Percentiles rank a stretch among this genome's conserved stretches.
Conservation (phyloP, 2,113 vertebrate genomes). For the Camarhynchus parvulus region DNA sequence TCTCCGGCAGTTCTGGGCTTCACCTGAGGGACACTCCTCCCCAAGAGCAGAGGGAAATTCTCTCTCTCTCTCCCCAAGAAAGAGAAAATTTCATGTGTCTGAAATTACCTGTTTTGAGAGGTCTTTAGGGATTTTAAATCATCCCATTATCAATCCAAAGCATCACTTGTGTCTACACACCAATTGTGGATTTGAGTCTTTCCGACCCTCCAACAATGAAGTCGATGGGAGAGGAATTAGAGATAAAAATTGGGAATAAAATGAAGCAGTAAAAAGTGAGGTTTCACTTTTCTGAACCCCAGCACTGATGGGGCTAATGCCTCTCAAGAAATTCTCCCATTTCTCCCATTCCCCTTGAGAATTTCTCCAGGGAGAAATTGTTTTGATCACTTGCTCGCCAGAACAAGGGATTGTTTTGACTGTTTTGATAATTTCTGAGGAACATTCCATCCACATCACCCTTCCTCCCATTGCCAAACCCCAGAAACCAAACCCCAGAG, state of each 20-base stretch:
- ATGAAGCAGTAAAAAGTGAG: accelerated
- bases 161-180: not conserved
- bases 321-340: not conserved
- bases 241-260: not conserved
- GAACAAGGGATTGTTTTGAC: too few species aligned
- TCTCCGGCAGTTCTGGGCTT: not conserved
- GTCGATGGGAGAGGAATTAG: not conserved
- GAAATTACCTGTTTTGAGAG: not conserved
- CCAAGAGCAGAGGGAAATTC: not conserved
- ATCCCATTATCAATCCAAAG: not conserved
- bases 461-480: not conserved
- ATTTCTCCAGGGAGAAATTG: too few species aligned
- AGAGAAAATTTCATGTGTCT: not conserved
- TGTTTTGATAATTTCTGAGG: not conserved
- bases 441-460: accelerated
- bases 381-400: too few species aligned
- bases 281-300: not conserved
- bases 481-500: not conserved
- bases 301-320: accelerated
- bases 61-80: too few species aligned
- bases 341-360: too few species aligned
- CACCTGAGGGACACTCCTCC: accelerated
- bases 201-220: not conserved
- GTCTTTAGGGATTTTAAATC: not conserved
- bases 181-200: too few species aligned